Percentiles rank a stretch among this genome's conserved stretches.
Conservation (phyloP, 2,113 vertebrate species). For the Thunnus maccoyii region DNA sequence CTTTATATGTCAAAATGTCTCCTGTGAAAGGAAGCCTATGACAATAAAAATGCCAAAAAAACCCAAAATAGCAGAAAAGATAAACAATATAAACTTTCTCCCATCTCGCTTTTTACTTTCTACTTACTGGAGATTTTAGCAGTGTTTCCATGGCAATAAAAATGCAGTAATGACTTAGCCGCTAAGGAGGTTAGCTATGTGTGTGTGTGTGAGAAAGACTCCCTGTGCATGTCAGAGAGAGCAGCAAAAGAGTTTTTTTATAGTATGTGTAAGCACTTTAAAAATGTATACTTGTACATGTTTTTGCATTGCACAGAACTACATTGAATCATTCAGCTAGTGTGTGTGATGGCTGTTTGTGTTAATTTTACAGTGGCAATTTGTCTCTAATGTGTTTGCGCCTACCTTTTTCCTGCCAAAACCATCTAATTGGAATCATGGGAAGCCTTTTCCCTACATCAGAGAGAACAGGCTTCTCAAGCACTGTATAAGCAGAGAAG, state of each 20-base stretch:
- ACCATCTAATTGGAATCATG: too few relatives aligned
- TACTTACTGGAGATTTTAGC: background rate
- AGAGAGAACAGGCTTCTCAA: too few relatives aligned
- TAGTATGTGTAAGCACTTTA: background rate
- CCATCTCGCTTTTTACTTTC: background rate
- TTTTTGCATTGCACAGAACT: background rate
- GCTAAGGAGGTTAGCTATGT: background rate
- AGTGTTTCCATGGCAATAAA: conserved; percentile 28
- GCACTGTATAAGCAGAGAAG: too few relatives aligned
- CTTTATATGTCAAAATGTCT: background rate
- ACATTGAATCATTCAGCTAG: background rate
- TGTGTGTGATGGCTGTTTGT: background rate
- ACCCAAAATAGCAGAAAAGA: background rate
- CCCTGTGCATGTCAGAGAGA: background rate
- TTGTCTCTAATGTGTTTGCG: too few relatives aligned
- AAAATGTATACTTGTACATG: background rate
- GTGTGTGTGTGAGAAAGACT: background rate
- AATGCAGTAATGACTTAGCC: background rate
- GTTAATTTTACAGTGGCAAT: background rate
- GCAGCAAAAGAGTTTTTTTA: background rate
- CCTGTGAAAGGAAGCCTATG: background rate
- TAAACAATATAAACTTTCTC: background rate
- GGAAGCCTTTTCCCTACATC: too few relatives aligned
- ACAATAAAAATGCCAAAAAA: background rate
- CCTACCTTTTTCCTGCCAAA: too few relatives aligned